These are phyloP conservation scores for Cyprinodon diabolis DNA, from an alignment of 2,797 vertebrate genomes.

Conservation along the genomic window DNA sequence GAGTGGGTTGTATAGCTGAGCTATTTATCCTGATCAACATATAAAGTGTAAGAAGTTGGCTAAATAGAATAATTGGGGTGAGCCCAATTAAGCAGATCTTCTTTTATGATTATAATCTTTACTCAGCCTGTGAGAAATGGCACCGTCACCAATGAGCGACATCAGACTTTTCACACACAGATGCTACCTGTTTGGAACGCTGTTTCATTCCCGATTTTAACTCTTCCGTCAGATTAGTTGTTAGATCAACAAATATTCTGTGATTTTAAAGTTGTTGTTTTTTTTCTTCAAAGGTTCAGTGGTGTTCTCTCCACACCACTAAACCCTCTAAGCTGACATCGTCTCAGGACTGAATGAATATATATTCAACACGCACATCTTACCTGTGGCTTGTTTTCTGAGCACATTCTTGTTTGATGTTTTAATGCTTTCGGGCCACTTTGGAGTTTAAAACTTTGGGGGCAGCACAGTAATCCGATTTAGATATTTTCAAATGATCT, in stretches of 20 bases:
- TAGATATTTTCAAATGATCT: slow-evolving; percentile 56
- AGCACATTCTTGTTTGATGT: slow-evolving; percentile 41
- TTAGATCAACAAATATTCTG: slow-evolving; percentile 14
- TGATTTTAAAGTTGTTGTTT: slow-evolving; percentile 25
- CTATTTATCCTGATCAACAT: neutral
- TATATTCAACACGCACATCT: slow-evolving; percentile 35
- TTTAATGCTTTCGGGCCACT: slow-evolving; percentile 60
- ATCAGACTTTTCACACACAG: slow-evolving; percentile 4
- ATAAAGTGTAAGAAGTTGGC: neutral
- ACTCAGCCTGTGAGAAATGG: neutral
- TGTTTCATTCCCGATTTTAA: neutral
- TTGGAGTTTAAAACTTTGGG: slow-evolving; percentile 50
- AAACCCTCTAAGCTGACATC: slow-evolving; percentile 53
- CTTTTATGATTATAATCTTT: neutral
- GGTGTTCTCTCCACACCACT: slow-evolving; percentile 58
- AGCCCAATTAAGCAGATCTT: neutral
- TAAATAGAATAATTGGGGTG: neutral
- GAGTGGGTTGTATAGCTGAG: neutral
- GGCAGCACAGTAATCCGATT: slow-evolving; percentile 46
- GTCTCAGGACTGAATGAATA: slow-evolving; percentile 68
- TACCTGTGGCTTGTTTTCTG: slow-evolving; percentile 47
- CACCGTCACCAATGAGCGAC: neutral
- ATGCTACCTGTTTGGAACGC: slow-evolving; percentile 2
- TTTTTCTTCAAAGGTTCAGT: slow-evolving; percentile 61
- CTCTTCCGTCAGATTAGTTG: neutral